Conservation (phyloP, 2,113 vertebrate genomes). For the Pogonocichla stellata region DNA sequence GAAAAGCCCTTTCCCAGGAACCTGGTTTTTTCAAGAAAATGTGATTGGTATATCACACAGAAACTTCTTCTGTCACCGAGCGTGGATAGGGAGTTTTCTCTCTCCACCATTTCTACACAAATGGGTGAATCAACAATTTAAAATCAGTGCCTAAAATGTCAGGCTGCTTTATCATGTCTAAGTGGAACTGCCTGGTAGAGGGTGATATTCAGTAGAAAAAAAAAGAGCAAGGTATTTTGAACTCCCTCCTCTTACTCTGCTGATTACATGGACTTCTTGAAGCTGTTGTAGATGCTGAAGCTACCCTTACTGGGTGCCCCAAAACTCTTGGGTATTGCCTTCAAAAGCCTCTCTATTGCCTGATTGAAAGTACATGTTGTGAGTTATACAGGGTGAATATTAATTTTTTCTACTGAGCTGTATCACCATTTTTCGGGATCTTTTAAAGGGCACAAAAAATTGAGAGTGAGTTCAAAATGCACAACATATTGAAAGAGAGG, state of each 20-base stretch:
- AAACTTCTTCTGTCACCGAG: background rate
- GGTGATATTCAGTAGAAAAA: background rate
- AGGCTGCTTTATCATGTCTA: background rate
- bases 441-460: background rate
- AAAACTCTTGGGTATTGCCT: background rate
- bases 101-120: background rate
- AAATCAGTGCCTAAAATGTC: background rate
- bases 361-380: background rate
- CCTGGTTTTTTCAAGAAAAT: background rate
- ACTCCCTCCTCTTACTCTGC: background rate
- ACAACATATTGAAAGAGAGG: background rate
- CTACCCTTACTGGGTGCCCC: background rate
- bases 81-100: background rate
- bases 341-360: background rate
- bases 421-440: background rate
- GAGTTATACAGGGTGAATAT: background rate
- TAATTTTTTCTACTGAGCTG: background rate
- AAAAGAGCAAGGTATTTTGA: background rate
- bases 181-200: background rate
- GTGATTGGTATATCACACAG: background rate
- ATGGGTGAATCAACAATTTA: background rate
- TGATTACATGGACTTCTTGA: background rate
- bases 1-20: background rate
- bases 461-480: background rate
- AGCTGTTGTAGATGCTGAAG: background rate